These are phyloP conservation scores for Drosophila parvula DNA, from an alignment of 1,140 invertebrate genomes.

Conservation along the genomic window DNA sequence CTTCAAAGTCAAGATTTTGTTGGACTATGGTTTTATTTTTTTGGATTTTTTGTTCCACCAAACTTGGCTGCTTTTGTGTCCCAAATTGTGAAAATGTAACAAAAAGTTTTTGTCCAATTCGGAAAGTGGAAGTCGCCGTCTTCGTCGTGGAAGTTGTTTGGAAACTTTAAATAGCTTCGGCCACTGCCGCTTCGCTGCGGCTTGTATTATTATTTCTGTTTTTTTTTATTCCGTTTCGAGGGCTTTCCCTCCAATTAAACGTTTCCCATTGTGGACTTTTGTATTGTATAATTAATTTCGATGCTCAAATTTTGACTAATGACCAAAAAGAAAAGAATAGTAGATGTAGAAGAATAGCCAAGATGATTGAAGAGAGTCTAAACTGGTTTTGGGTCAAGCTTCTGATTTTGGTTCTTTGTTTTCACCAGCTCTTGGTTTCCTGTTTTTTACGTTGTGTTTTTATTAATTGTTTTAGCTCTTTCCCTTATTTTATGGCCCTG, in stretches of 20 bases:
- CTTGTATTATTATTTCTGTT: conserved; percentile 42
- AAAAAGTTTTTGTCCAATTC: conserved; percentile 61
- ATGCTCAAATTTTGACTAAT: conserved; percentile 77
- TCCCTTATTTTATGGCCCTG: conserved; percentile 35
- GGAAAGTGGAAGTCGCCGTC: conserved; percentile 67
- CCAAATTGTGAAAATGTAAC: conserved; percentile 42
- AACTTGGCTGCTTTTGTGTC: conserved; percentile 42
- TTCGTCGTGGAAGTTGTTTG: conserved; percentile 41
- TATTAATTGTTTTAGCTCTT: conserved; percentile 76
- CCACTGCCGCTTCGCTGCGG: conserved; percentile 20
- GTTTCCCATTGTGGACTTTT: conserved; percentile 64
- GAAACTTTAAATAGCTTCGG: conserved; percentile 68
- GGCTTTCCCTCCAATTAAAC: conserved; percentile 77
- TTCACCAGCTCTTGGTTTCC: conserved; percentile 38
- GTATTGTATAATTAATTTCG: conserved; percentile 61
- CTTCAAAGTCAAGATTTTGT: conserved; percentile 48
- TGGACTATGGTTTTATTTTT: conserved; percentile 18
- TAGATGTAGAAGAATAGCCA: conserved; percentile 10
- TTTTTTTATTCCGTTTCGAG: conserved; percentile 25
- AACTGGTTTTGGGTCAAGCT: conserved; percentile 22
- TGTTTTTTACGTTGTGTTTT: conserved; percentile 48
- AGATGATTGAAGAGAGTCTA: conserved; percentile 49
- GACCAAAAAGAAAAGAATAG: conserved; percentile 42
- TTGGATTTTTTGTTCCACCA: conserved; percentile 4
- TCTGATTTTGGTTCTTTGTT: conserved; percentile 49